Evolutionary conservation across 2,797 vertebrate species (phyloP).

Genomic region (Cichlasoma orientale): DNA sequence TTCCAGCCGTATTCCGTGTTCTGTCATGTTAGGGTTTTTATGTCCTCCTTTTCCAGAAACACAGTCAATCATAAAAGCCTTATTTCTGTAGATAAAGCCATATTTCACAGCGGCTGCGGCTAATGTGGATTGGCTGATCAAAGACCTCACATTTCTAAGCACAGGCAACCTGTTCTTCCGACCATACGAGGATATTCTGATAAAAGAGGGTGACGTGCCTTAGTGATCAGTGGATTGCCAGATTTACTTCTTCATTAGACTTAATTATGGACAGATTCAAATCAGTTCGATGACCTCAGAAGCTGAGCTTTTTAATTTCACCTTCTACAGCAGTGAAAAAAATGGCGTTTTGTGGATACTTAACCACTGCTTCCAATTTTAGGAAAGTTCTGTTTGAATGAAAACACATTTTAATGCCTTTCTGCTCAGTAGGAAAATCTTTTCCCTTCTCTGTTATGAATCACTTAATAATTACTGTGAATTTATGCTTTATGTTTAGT

Average conservation of each 20-base stretch:
- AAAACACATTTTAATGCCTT: background rate
- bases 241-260: slow-evolving; percentile 53
- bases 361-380: background rate
- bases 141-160: slow-evolving; percentile 50
- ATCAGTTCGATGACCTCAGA: slow-evolving; percentile 37
- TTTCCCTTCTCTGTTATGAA: background rate
- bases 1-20: slow-evolving; percentile 21
- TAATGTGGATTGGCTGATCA: slow-evolving; percentile 68
- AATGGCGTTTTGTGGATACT: background rate
- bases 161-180: slow-evolving; percentile 51
- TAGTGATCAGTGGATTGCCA: slow-evolving; percentile 50
- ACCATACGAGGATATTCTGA: slow-evolving; percentile 27
- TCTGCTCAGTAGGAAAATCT: rapidly evolving
- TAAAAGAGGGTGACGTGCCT: slow-evolving; percentile 50
- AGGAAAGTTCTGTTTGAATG: background rate
- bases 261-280: slow-evolving; percentile 55
- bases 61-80: slow-evolving; percentile 46
- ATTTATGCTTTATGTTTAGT: background rate
- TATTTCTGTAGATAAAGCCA: slow-evolving; percentile 45
- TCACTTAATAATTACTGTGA: background rate
- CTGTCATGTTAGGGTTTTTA: slow-evolving; percentile 48
- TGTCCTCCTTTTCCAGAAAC: slow-evolving; percentile 32
- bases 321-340: background rate
- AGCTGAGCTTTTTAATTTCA: background rate
- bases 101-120: slow-evolving; percentile 41